Evolutionary conservation across 2,113 vertebrate genomes (phyloP).

Genomic region (Protobothrops flavoviridis): DNA sequence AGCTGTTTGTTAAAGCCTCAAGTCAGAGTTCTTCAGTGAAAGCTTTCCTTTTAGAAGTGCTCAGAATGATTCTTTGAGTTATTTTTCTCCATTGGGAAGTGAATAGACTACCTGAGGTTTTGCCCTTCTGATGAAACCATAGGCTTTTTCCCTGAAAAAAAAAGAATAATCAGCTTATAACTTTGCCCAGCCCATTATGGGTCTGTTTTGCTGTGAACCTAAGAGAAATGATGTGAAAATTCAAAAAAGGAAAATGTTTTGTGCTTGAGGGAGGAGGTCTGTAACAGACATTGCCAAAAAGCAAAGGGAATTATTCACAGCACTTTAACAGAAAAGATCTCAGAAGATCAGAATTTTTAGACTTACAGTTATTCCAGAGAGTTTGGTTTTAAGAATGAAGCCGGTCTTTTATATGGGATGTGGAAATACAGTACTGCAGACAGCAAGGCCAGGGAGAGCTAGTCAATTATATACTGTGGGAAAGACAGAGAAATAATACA

Average conservation of each 20-base stretch:
- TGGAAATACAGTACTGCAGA: constrained; percentile 25
- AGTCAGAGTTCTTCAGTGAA: constrained; percentile 30
- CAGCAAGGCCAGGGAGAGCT: constrained; percentile 45
- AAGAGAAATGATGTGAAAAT: constrained; percentile 23
- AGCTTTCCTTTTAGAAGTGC: constrained; percentile 44
- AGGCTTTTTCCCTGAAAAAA: constrained; percentile 23
- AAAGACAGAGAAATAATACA: constrained; percentile 43
- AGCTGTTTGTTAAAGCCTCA: constrained; percentile 43
- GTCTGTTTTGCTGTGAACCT: constrained; percentile 3
- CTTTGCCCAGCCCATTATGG: constrained; percentile 25
- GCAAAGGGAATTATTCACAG: constrained; percentile 47
- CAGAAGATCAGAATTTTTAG: constrained; percentile 50
- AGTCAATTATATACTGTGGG: constrained; percentile 38
- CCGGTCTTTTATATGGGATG: constrained; percentile 24
- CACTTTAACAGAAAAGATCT: constrained; percentile 49
- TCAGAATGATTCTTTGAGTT: constrained; percentile 31
- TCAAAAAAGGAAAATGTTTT: constrained; percentile 33
- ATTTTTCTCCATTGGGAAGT: constrained; percentile 32
- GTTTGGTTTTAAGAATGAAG: constrained; percentile 56
- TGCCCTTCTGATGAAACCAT: constrained; percentile 43
- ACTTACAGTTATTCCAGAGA: constrained; percentile 45
- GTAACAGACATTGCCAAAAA: constrained; percentile 25
- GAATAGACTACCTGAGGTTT: constrained; percentile 50
- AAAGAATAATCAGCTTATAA: constrained; percentile 37
- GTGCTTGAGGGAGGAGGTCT: constrained; percentile 48